Conservation (phyloP, 2,797 vertebrate species). For the Erethizon dorsatum region DNA sequence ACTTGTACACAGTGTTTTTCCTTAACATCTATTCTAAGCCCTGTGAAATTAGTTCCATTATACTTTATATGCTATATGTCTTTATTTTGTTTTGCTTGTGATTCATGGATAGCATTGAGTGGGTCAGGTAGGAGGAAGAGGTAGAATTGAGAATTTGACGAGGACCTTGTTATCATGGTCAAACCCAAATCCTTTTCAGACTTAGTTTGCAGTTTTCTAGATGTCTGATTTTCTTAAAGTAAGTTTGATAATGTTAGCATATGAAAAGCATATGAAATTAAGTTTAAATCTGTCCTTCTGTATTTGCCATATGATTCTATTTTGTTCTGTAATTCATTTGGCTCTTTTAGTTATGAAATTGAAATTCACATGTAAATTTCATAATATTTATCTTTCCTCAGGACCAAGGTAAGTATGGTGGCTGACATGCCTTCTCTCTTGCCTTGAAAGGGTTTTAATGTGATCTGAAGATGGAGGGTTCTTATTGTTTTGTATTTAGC, state of each 20-base stretch:
- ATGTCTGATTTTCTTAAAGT: slow-evolving; percentile 47
- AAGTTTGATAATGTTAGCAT: slow-evolving; percentile 58
- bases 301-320: slow-evolving; percentile 18
- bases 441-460: slow-evolving; percentile 74
- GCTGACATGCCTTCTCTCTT: slow-evolving; percentile 43
- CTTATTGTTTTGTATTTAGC: slow-evolving; percentile 56
- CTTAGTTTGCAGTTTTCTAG: slow-evolving; percentile 66
- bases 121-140: background rate
- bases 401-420: background rate
- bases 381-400: background rate
- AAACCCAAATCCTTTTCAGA: background rate
- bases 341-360: slow-evolving; percentile 39
- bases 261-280: slow-evolving; percentile 45
- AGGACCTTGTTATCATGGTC: background rate
- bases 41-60: slow-evolving; percentile 44
- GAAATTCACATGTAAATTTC: slow-evolving; percentile 72
- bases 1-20: slow-evolving; percentile 29
- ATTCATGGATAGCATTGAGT: background rate
- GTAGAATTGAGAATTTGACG: slow-evolving; percentile 33
- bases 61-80: background rate
- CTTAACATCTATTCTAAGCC: slow-evolving; percentile 55
- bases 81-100: slow-evolving; percentile 66
- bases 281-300: background rate
- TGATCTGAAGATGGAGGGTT: slow-evolving; percentile 63
- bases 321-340: slow-evolving; percentile 66